Percentiles rank a stretch among this genome's conserved stretches.
Conservation (phyloP, 1,140 invertebrate genomes). For the Cotesia glomerata region DNA sequence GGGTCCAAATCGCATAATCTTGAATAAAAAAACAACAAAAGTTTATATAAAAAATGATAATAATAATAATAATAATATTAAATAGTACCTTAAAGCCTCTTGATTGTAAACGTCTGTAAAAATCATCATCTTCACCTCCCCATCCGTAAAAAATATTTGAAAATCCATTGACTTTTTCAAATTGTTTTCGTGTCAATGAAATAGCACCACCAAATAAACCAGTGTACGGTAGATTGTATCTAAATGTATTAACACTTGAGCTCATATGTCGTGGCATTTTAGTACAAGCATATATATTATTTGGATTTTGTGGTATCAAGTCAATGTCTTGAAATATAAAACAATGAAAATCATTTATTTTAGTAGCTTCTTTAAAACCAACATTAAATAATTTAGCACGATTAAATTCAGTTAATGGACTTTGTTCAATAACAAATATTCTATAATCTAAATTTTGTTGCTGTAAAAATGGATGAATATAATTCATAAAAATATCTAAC, state of each 20-base stretch:
- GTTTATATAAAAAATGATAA: constrained; percentile 10
- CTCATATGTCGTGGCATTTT: constrained; percentile 89
- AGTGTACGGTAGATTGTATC: constrained; percentile 79
- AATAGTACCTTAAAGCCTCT: constrained; percentile 50
- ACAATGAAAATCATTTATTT: constrained; percentile 79
- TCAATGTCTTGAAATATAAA: constrained; percentile 96
- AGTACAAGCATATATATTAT: constrained; percentile 92
- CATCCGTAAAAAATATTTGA: constrained; percentile 89
- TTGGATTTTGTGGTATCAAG: constrained; percentile 85
- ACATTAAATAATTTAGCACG: constrained; percentile 93
- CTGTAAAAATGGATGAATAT: constrained; percentile 90
- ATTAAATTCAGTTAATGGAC: constrained; percentile 81
- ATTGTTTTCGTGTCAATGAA: constrained; percentile 74
- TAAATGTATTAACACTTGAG: constrained; percentile 87
- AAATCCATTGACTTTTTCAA: constrained; percentile 86
- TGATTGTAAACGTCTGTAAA: constrained; percentile 67
- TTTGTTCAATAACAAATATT: constrained; percentile 92
- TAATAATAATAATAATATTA: neutral
- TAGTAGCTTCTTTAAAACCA: constrained; percentile 79
- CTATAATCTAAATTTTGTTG: constrained; percentile 85
- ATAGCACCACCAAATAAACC: constrained; percentile 80
- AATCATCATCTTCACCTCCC: constrained; percentile 92
- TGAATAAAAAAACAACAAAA: constrained; percentile 31
- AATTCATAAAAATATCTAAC: constrained; percentile 79
- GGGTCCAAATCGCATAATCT: constrained; percentile 75